phyloP scores from a whole-genome alignment of 2,113 vertebrate species.

The Eulemur macaco region DNA sequence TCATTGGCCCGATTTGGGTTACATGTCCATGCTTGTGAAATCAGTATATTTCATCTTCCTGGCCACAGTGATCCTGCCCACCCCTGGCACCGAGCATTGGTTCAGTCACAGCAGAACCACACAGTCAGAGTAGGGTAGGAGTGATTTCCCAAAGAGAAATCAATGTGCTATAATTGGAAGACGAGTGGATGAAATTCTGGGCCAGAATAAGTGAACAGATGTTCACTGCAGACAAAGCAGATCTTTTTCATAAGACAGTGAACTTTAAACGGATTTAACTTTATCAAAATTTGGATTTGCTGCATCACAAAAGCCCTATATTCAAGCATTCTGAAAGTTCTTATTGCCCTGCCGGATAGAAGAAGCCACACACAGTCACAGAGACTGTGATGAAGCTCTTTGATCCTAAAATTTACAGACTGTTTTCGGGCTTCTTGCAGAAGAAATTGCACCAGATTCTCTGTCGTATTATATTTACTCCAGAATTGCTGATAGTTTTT shows the following conservation, averaged over 20 bases:
- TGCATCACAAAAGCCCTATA: not conserved
- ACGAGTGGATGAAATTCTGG: not conserved
- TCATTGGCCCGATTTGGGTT: not conserved
- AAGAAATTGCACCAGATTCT: not conserved
- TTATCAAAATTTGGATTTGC: not conserved
- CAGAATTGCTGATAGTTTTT: not conserved
- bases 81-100: not conserved
- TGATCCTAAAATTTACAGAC: not conserved
- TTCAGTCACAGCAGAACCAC: not conserved
- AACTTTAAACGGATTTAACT: not conserved
- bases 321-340: not conserved
- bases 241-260: not conserved
- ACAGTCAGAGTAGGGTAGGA: not conserved
- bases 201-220: not conserved
- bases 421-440: not conserved
- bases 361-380: not conserved
- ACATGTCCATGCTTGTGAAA: not conserved
- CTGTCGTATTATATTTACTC: not conserved
- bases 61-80: not conserved
- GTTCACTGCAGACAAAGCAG: not conserved
- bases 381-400: not conserved
- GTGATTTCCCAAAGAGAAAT: not conserved
- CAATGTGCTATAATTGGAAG: not conserved
- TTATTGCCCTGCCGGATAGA: not conserved
- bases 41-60: not conserved